These are phyloP conservation scores for Parthenolecanium corni DNA, from an alignment of 2,888 invertebrate genomes.

Conservation along the genomic window DNA sequence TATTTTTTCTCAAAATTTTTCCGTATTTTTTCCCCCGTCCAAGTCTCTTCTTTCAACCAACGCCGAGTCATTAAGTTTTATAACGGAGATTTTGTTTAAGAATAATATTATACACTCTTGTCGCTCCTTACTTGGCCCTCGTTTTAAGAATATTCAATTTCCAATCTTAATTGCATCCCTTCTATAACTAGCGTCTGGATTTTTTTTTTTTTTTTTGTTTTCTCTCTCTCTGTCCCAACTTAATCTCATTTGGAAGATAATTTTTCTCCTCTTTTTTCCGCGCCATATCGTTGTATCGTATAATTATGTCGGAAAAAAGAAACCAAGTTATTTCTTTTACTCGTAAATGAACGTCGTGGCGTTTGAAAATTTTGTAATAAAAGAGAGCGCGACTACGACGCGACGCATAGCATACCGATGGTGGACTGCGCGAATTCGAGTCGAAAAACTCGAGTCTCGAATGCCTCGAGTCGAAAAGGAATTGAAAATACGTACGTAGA, in stretches of 20 bases:
- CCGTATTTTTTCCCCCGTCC: background rate
- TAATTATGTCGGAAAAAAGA: too few relatives aligned
- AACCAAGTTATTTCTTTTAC: too few relatives aligned
- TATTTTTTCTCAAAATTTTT: background rate
- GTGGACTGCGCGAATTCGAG: too few relatives aligned
- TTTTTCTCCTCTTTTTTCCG: background rate
- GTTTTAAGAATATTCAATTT: slow-evolving; percentile 26
- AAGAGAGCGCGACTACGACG: too few relatives aligned
- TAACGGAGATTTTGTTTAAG: slow-evolving; percentile 28
- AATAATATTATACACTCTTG: slow-evolving; percentile 25
- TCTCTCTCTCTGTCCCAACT: slow-evolving; percentile 19
- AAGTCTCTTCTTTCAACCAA: slow-evolving; percentile 22
- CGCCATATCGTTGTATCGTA: background rate
- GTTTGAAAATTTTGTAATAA: too few relatives aligned
- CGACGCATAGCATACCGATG: too few relatives aligned
- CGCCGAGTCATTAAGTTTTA: slow-evolving; percentile 27
- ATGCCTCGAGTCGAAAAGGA: too few relatives aligned
- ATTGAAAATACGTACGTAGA: too few relatives aligned
- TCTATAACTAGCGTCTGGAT: slow-evolving; percentile 22
- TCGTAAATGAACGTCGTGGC: too few relatives aligned
- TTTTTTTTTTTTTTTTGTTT: slow-evolving; percentile 20
- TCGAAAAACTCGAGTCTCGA: too few relatives aligned
- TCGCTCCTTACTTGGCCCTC: slow-evolving; percentile 6
- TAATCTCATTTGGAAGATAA: slow-evolving; percentile 23
- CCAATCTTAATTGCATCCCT: slow-evolving; percentile 28